Conservation (phyloP, 1,140 invertebrate genomes). For the Formica exsecta region DNA sequence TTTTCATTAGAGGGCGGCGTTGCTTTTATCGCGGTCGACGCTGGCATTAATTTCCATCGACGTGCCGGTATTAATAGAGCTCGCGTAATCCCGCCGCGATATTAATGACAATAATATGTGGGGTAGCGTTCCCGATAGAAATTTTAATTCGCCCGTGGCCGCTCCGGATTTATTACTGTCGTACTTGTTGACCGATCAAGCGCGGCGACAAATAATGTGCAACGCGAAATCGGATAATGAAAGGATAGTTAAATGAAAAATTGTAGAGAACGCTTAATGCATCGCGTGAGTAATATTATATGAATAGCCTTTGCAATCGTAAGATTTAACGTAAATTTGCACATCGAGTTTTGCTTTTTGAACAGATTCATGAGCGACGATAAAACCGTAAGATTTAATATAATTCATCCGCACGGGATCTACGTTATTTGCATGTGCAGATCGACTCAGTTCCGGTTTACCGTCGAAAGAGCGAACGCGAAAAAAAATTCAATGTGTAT, state of each 20-base stretch:
- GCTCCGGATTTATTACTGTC: constrained; percentile 48
- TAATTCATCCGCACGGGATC: not conserved
- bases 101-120: constrained; percentile 65
- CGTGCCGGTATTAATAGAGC: constrained; percentile 58
- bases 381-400: not conserved
- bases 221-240: constrained; percentile 10
- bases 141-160: constrained; percentile 52
- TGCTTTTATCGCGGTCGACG: constrained; percentile 62
- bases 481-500: constrained; percentile 20
- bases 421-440: not conserved
- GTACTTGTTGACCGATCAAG: constrained; percentile 53
- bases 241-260: constrained; percentile 4
- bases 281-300: not conserved
- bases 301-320: not conserved
- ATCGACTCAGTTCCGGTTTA: not conserved
- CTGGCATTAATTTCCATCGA: constrained; percentile 61
- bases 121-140: constrained; percentile 56
- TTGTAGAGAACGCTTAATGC: not conserved
- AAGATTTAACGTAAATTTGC: not conserved
- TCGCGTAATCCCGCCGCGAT: constrained; percentile 57
- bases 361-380: not conserved
- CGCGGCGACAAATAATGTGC: constrained; percentile 31
- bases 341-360: not conserved
- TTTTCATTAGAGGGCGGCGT: constrained; percentile 54
- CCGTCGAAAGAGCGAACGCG: not conserved